Evolutionary conservation across 2,113 vertebrate genomes (phyloP).

Genomic region (Callopanchax toddi): DNA sequence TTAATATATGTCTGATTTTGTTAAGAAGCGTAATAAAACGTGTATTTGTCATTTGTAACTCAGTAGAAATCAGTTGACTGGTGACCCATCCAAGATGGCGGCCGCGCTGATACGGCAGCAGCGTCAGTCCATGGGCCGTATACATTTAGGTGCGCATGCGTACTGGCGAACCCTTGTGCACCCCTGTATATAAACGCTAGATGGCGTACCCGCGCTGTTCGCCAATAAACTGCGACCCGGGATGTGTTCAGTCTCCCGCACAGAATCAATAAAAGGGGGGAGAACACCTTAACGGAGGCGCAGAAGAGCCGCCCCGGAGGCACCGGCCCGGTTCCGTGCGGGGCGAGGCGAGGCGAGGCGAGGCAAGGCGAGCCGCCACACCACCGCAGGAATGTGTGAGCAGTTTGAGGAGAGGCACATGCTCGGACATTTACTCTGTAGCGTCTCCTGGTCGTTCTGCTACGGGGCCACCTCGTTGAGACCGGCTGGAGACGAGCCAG

Average conservation of each 20-base stretch:
- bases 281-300: slow-evolving; percentile 63
- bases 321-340: slow-evolving; percentile 5
- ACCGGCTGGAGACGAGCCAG: slow-evolving; percentile 59
- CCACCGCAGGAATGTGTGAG: slow-evolving; percentile 60
- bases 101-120: no score
- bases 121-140: no score
- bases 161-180: no score
- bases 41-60: no score
- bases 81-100: no score
- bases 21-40: no score
- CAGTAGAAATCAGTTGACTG: no score
- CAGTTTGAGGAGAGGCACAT: slow-evolving; percentile 35
- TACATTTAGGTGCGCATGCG: no score
- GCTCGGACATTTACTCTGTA: slow-evolving; percentile 44
- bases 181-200: no score
- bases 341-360: slow-evolving; percentile 27
- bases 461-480: slow-evolving; percentile 33
- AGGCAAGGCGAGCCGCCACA: slow-evolving; percentile 35
- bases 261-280: slow-evolving; percentile 58
- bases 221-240: slow-evolving; percentile 68
- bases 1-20: no score
- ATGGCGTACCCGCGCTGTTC: no score
- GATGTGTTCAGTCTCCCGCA: slow-evolving; percentile 35
- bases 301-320: slow-evolving; percentile 46
- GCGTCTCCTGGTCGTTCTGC: slow-evolving; percentile 25